A percentile compares a stretch with the other conserved stretches of the same genome.
Conservation (phyloP, 2,797 vertebrate species). For the Ciconia nigra region DNA sequence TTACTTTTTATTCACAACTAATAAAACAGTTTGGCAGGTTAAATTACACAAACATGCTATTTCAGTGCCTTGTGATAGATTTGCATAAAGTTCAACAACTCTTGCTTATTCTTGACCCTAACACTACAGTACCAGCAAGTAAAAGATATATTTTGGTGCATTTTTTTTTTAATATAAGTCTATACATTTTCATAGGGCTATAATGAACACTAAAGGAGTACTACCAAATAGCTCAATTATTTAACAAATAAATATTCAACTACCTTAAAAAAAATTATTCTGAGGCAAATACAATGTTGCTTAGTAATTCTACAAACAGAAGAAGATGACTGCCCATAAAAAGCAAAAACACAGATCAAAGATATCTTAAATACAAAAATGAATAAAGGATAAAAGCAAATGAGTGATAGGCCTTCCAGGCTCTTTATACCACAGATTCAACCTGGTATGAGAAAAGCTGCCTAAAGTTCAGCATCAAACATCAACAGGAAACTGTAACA, state of each 20-base stretch:
- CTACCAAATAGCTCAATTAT: not conserved
- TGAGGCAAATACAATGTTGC: not conserved
- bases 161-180: not conserved
- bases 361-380: not conserved
- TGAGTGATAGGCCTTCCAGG: not conserved
- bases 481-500: not conserved
- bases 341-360: not conserved
- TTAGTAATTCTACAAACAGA: not conserved
- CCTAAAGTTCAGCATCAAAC: not conserved
- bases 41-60: not conserved
- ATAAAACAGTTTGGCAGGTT: not conserved
- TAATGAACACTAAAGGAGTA: not conserved
- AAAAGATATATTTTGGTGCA: not conserved
- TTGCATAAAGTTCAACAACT: not conserved
- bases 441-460: not conserved
- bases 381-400: not conserved
- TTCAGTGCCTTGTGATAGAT: not conserved
- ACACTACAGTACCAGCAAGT: not conserved
- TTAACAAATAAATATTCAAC: not conserved
- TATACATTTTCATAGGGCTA: not conserved
- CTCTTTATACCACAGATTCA: not conserved
- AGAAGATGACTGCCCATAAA: not conserved
- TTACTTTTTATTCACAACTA: not conserved
- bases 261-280: not conserved
- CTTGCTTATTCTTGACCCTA: not conserved